Conservation (phyloP, 2,113 vertebrate species). For the Ifrita kowaldi region DNA sequence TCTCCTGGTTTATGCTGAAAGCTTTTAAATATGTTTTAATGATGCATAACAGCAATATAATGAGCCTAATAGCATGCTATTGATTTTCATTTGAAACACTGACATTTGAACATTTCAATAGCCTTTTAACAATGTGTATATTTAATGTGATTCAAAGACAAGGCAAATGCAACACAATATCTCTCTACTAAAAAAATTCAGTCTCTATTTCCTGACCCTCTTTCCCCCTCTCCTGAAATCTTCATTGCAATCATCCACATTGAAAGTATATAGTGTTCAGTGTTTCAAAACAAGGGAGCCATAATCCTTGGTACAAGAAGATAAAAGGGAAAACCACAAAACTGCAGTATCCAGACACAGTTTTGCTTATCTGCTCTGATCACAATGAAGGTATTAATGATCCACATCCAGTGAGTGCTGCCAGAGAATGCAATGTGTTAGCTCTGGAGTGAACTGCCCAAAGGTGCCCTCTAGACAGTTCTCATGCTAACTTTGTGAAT, state of each 20-base stretch:
- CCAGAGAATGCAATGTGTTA: background rate
- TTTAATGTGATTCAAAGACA: slow-evolving; percentile 39
- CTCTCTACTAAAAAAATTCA: background rate
- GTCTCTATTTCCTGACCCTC: background rate
- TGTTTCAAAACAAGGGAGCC: background rate
- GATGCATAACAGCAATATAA: slow-evolving; percentile 11
- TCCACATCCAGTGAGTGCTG: background rate
- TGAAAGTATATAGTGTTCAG: background rate
- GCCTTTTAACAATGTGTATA: slow-evolving; percentile 43
- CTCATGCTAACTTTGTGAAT: background rate
- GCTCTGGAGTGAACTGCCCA: background rate
- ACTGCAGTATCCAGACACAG: background rate
- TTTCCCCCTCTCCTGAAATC: background rate
- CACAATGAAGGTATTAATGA: background rate
- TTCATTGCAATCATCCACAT: background rate
- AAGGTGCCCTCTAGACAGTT: background rate
- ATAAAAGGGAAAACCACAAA: background rate
- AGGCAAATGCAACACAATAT: background rate
- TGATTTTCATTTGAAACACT: slow-evolving; percentile 58
- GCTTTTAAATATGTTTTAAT: slow-evolving; percentile 53
- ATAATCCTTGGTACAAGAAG: background rate
- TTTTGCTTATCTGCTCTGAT: background rate
- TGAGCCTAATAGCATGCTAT: slow-evolving; percentile 52
- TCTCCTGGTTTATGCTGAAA: slow-evolving; percentile 32
- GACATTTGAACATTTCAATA: slow-evolving; percentile 29